Evolutionary conservation across 2,888 invertebrate genomes (phyloP), one percentile per base, ranked within the genome.

Genomic region (Rapana venosa): DNA sequence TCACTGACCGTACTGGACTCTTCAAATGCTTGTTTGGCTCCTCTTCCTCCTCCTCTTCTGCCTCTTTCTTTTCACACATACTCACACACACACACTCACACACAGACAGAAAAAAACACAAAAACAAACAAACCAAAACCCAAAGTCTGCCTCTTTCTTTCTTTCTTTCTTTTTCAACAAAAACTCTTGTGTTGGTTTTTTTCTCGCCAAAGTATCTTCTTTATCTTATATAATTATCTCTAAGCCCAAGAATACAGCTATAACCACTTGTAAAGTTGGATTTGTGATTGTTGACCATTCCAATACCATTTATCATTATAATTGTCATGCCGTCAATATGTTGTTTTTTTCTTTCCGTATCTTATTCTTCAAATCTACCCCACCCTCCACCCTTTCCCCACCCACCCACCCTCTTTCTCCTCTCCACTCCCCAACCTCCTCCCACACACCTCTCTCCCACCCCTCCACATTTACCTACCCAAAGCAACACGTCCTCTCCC

Each of bases 211-310:
- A 74, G 26, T n/a, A 4, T 74, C n/a, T n/a, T 74, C 30, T 74
- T n/a, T 66, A 26, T 66, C 66, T 66, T 66, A 66, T 47, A 47
- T n/a, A n/a, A n/a, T 47, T 47, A 66, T 66, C 20, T n/a, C n/a
- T 30, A 74, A 74, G 74, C 74, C 74, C 74, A n/a, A 74, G n/a
- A 74, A 74, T n/a, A 74, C 74, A 74, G 74, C 74, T 74, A 74
- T n/a, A 74, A 74, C 74, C 30, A 74, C n/a, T 74, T 74, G 74
- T 74, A 74, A 74, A 74, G 74, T 74, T 30, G 74, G 74, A 74
- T 74, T n/a, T 74, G 47, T 47, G 47, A 47, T 26, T 74, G 74
- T n/a, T n/a, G 74, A n/a, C 66, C 74, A 74, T n/a, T 74, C n/a
- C 17, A n/a, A n/a, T 74, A n/a, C 26, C n/a, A 74, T 6, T n/a